These are phyloP conservation scores for Phalloptychus januarius DNA, from an alignment of 2,797 vertebrate species.

Conservation along the genomic window DNA sequence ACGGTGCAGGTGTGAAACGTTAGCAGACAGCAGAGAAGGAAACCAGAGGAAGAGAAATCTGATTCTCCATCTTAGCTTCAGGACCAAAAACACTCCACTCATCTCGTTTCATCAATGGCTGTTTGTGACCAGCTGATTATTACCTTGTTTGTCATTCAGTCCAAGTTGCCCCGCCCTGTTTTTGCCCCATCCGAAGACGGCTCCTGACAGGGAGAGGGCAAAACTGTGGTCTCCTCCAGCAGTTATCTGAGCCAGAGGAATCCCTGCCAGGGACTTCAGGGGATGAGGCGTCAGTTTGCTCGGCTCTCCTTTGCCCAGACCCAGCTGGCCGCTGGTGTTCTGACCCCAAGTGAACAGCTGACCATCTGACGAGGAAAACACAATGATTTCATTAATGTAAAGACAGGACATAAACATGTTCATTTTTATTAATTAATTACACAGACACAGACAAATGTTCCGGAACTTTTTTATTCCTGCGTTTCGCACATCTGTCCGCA, in stretches of 20 bases:
- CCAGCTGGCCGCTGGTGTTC: conserved; percentile 87
- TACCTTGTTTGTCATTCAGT: conserved; percentile 90
- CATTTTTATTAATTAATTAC: not conserved
- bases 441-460: not conserved
- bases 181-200: conserved; percentile 91
- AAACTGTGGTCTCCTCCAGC: conserved; percentile 92
- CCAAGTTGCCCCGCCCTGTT: conserved; percentile 91
- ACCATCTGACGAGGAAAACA: conserved; percentile 75
- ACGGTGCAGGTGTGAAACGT: not conserved
- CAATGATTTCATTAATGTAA: not conserved
- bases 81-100: not conserved
- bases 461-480: not conserved
- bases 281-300: conserved; percentile 83
- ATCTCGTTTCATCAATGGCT: not conserved
- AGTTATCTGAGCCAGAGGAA: conserved; percentile 88
- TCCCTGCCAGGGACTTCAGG: conserved; percentile 87
- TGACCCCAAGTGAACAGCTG: conserved; percentile 91
- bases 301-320: conserved; percentile 85
- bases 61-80: not conserved
- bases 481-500: too few species aligned
- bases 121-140: conserved; percentile 1
- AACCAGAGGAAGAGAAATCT: not conserved
- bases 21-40: not conserved
- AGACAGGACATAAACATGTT: not conserved
- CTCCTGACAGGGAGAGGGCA: conserved; percentile 88